These are phyloP conservation scores for Phenganax marumi DNA, from an alignment of 92 coral and sea anemone genomes.

Conservation along the genomic window DNA sequence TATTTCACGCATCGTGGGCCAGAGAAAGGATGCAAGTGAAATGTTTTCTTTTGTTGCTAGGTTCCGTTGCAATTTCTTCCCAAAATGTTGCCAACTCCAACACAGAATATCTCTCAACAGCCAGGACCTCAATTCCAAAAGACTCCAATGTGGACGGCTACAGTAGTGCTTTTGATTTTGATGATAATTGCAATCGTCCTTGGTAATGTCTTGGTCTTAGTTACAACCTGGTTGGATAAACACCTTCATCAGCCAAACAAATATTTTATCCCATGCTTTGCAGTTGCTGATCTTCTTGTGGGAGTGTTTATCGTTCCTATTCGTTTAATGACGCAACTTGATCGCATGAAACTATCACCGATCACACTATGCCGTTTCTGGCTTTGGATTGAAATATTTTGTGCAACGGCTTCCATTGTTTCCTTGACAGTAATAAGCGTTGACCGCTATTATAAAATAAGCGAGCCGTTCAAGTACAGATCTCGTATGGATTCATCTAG, in stretches of 20 bases:
- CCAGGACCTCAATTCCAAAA: not conserved
- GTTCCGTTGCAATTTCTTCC: too few species aligned
- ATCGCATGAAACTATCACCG: not conserved
- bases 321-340: not conserved
- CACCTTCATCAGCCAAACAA: constrained; percentile 15
- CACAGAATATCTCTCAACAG: too few species aligned
- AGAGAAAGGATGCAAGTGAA: too few species aligned
- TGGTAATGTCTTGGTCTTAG: constrained; percentile 16
- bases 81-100: too few species aligned
- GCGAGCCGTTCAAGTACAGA: constrained; percentile 36
- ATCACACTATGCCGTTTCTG: constrained; percentile 36
- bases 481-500: constrained; percentile 13
- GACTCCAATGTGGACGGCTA: not conserved
- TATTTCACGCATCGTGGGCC: too few species aligned
- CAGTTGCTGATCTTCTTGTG: constrained; percentile 35
- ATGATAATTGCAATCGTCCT: not conserved
- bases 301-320: constrained; percentile 24
- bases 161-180: not conserved
- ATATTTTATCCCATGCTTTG: constrained; percentile 38
- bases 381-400: constrained; percentile 28
- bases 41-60: too few species aligned
- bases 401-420: constrained; percentile 31
- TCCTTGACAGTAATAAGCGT: constrained; percentile 33
- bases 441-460: constrained; percentile 35
- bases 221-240: constrained; percentile 17